Base-by-base conservation (phyloP, 2,113 vertebrate genomes). In the Myxocyprinus asiaticus region DNA sequence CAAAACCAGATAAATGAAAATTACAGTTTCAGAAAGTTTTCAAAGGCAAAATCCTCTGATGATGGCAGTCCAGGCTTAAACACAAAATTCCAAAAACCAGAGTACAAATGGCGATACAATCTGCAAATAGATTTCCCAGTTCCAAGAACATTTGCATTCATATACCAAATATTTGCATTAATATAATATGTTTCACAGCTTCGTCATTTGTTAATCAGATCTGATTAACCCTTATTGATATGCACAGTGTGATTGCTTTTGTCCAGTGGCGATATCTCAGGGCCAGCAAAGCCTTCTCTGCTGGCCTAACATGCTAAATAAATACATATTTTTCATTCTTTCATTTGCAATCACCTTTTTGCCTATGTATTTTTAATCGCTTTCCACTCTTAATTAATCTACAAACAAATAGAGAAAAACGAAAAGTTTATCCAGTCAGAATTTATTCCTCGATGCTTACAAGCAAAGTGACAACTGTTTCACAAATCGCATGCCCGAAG, bases 161-260 rank as follows among this genome's bases (percentile, higher is more conserved):
- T 33, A 73, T 17, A 61, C 14, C 64, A 77, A 83, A 77, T 63
- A 80, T 67, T 51, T 3, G 44, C 1, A 59, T 47, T 9, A 1
- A 33, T 33, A 33, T 33, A 67, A 56, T 80, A 44, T 43, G 82
- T 59, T 74, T 81, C 45, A 64, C 15, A 33, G 14, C 56, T 65
- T 71, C 62, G 47, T 45, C 68, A 43, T 77, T 83, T 70, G 5
- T 62, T 67, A 83, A 73, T 83, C 61, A 71, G 67, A 43, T 68
- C 48, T 81, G 78, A 81, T 81, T 58, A 84, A 69, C 4, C 9
- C 15, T 68, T 70, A 53, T 53, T 33, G 22, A 81, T 58, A 81
- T 81, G 63, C 63, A 84, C 5, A 5, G 55, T 55, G 64, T 78
- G 82, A 83, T 81, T 78, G 68, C 56, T 80, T 81, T 76, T 50